A percentile compares a stretch with the other conserved stretches of the same genome.
phyloP scores from a whole-genome alignment of 2,797 vertebrate species.

The Hipposideros larvatus region DNA sequence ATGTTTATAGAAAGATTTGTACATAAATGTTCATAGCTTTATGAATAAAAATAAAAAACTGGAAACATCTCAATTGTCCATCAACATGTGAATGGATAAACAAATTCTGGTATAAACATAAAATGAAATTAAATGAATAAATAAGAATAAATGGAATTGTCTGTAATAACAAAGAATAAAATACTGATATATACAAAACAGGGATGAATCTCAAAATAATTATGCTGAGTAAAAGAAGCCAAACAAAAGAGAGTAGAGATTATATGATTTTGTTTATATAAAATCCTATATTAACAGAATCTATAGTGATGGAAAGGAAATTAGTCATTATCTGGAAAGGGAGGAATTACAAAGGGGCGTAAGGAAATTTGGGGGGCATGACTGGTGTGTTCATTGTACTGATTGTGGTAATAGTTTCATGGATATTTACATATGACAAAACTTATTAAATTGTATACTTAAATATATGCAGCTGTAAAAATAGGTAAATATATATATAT shows the following conservation, averaged over 20 bases:
- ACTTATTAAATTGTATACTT: not conserved
- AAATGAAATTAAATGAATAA: not conserved
- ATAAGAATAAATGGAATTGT: not conserved
- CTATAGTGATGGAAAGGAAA: not conserved
- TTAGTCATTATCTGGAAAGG: not conserved
- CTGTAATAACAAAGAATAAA: slow-evolving; percentile 20
- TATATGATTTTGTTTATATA: not conserved
- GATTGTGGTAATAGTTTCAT: not conserved
- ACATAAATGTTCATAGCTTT: not conserved
- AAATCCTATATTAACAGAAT: not conserved
- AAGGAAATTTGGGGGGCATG: not conserved
- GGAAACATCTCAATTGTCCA: not conserved
- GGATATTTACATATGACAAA: not conserved
- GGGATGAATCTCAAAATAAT: slow-evolving; percentile 13
- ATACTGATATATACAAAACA: not conserved
- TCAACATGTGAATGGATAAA: not conserved
- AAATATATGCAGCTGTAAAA: slow-evolving; percentile 5
- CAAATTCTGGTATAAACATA: not conserved
- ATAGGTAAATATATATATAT: not conserved
- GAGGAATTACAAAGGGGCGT: not conserved
- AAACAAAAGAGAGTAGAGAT: not conserved
- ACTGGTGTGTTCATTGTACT: not conserved
- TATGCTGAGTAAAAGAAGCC: not conserved
- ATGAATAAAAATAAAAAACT: not conserved
- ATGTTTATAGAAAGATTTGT: not conserved